phyloP scores from a whole-genome alignment of 2,113 vertebrate species.

The Crotalus helleri region DNA sequence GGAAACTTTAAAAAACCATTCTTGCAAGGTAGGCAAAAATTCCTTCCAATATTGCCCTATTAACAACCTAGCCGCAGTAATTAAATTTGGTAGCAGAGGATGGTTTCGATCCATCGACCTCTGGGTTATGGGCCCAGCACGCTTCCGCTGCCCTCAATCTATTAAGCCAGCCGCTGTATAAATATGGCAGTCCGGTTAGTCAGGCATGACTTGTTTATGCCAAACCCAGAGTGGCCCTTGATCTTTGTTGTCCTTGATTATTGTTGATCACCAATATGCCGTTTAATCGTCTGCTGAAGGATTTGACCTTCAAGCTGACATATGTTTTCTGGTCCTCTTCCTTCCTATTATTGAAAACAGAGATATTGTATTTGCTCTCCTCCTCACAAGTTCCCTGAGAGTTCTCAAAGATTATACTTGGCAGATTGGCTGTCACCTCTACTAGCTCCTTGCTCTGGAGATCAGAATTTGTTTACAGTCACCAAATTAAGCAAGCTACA shows the following conservation, averaged over 20 bases:
- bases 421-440: background rate
- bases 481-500: background rate
- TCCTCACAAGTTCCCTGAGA: background rate
- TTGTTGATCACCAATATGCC: background rate
- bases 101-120: no score
- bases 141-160: background rate
- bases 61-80: no score
- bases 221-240: background rate
- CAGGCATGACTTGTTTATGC: background rate
- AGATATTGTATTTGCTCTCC: background rate
- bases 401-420: background rate
- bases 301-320: background rate
- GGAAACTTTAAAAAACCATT: no score
- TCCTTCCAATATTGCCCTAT: no score
- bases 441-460: background rate
- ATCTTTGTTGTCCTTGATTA: background rate
- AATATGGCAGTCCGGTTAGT: background rate
- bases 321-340: background rate
- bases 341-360: background rate
- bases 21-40: no score
- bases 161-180: background rate
- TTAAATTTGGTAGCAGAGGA: no score
- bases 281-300: background rate
- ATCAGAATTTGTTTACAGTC: background rate
- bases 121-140: no score